Base-by-base conservation (phyloP, 2,113 vertebrate genomes). In the Ictalurus furcatus region DNA sequence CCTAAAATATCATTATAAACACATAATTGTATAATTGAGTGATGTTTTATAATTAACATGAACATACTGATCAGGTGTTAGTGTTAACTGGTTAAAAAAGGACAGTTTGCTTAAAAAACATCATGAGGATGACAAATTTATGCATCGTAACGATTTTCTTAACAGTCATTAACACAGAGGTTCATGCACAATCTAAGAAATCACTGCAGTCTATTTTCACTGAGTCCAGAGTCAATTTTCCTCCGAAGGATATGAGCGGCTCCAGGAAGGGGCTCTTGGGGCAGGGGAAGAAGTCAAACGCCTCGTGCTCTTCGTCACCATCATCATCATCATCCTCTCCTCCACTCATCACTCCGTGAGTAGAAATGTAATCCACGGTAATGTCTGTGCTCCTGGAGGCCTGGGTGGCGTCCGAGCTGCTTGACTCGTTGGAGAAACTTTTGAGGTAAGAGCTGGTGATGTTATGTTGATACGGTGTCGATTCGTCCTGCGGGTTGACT, bases 201-300 rank as follows among this genome's bases (percentile, higher is more conserved):
- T 92, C 88, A 56, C 89, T 92, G 88, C 96, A 95, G 91, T 95
- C 92, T 5, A 96, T 95, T 92, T 94, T 96, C 28, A 96, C 95
- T 0, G 91, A 83, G 40, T 95, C 95, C 59, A 96, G 91, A 34
- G 95, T 96, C 87, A 96, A 81, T 84, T 91, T 95, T 61, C 93
- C 94, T 90, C 92, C 93, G 6, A 92, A 16, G 67, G 69, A 85
- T 65, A 85, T 23, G 82, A 92, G 28, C 0, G 92, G 87, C 3
- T 94, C 92, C 0, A 80, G 73, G 69, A 93, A 91, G 34, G 91
- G 63, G 84, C 89, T 93, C 63, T 87, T 89, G 1, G 40, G 85
- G 86, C 89, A 93, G 44, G 95, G 92, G 40, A 94, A 91, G 88
- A 95, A 95, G 11, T 21, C 58, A 1, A 86, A 56, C 56, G 89